A percentile compares a stretch with the other conserved stretches of the same genome.
Evolutionary conservation across 2,888 invertebrate species (phyloP).

Genomic region (Ochropleura plecta): DNA sequence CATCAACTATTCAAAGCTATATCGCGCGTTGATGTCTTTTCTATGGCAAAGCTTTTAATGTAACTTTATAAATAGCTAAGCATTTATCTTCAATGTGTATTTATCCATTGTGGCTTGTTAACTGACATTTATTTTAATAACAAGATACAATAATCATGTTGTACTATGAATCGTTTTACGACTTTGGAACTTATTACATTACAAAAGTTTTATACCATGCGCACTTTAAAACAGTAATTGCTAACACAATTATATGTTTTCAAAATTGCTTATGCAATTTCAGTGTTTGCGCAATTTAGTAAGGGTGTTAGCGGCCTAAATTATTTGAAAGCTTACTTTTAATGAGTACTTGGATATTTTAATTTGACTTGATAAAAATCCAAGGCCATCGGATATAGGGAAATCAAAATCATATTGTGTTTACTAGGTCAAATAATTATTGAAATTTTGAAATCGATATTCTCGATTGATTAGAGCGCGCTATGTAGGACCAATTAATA

Average conservation of each 20-base stretch:
- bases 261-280: constrained; percentile 54
- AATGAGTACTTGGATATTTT: constrained; percentile 56
- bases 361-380: constrained; percentile 45
- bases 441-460: constrained; percentile 54
- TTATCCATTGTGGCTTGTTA: constrained; percentile 71
- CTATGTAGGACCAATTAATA: constrained; percentile 61
- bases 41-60: constrained; percentile 58
- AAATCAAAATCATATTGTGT: constrained; percentile 47
- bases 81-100: constrained; percentile 56
- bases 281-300: constrained; percentile 43
- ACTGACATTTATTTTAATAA: constrained; percentile 76
- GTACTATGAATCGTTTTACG: constrained; percentile 69
- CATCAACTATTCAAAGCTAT: background rate
- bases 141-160: constrained; percentile 67
- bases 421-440: constrained; percentile 52
- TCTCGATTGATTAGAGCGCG: constrained; percentile 52
- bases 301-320: constrained; percentile 58
- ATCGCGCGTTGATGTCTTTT: constrained; percentile 79
- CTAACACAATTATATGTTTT: constrained; percentile 52
- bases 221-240: constrained; percentile 59
- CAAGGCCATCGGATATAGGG: constrained; percentile 62
- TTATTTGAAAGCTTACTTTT: constrained; percentile 62
- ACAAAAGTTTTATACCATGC: constrained; percentile 64
- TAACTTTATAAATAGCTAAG: constrained; percentile 60
- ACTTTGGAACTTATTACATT: constrained; percentile 66